Conservation (phyloP, 1,140 invertebrate genomes). For the Anagrus nilaparvatae region DNA sequence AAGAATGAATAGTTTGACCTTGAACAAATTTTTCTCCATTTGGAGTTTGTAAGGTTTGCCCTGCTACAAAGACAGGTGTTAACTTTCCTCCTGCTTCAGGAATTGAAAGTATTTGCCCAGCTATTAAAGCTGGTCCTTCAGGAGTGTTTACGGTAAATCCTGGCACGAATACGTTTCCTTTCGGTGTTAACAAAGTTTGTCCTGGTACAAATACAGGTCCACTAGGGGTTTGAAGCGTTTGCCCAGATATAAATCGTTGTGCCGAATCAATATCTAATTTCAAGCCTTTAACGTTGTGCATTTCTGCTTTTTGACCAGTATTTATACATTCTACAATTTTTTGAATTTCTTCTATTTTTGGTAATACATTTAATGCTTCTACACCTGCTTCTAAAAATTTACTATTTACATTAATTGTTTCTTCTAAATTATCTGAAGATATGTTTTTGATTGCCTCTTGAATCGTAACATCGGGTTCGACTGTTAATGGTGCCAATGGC, state of each 20-base stretch:
- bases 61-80: slow-evolving; percentile 43
- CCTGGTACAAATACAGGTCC: slow-evolving; percentile 62
- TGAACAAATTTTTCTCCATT: slow-evolving; percentile 37
- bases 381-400: slow-evolving; percentile 44
- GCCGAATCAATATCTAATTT: slow-evolving; percentile 53
- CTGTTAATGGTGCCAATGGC: slow-evolving; percentile 47
- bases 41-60: slow-evolving; percentile 35
- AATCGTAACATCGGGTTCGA: slow-evolving; percentile 35
- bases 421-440: slow-evolving; percentile 42
- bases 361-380: slow-evolving; percentile 44
- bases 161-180: slow-evolving; percentile 57
- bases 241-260: slow-evolving; percentile 56
- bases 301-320: slow-evolving; percentile 46
- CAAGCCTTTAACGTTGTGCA: slow-evolving; percentile 52
- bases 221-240: slow-evolving; percentile 55
- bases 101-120: slow-evolving; percentile 51
- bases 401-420: slow-evolving; percentile 47
- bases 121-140: slow-evolving; percentile 54
- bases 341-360: slow-evolving; percentile 52
- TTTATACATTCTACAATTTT: slow-evolving; percentile 52
- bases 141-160: slow-evolving; percentile 61
- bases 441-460: slow-evolving; percentile 36
- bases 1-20: slow-evolving; percentile 42
- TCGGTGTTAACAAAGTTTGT: slow-evolving; percentile 58
- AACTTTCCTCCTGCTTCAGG: slow-evolving; percentile 25